A percentile compares a stretch with the other conserved stretches of the same genome.
Conservation (phyloP, 2,113 vertebrate species). For the Chrysemys picta region DNA sequence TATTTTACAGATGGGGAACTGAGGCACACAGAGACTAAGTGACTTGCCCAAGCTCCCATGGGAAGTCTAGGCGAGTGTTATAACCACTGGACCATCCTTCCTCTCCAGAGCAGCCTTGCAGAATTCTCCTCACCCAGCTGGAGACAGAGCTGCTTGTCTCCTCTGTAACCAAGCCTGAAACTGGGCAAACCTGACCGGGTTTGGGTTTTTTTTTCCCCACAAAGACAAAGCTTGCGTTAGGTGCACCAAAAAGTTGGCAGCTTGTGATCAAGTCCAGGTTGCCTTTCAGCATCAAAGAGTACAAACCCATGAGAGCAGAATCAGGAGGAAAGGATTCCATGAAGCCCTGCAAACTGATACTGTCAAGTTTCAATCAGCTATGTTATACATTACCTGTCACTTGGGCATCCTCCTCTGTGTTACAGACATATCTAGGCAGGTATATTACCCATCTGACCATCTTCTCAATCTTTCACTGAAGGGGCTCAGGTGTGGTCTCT, state of each 20-base stretch:
- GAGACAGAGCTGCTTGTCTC: background rate
- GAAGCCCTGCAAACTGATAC: background rate
- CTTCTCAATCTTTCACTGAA: background rate
- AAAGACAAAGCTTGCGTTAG: rapidly evolving
- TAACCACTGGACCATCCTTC: no score
- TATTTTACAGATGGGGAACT: background rate
- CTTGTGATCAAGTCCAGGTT: background rate
- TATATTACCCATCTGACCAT: background rate
- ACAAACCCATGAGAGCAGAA: slow-evolving; percentile 60
- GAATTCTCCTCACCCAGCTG: background rate
- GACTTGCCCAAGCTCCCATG: no score
- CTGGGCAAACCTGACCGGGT: background rate
- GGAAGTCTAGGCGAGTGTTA: no score
- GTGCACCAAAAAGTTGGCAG: rapidly evolving
- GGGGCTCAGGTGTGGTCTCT: no score
- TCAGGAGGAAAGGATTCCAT: background rate
- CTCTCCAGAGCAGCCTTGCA: no score
- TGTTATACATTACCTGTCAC: rapidly evolving
- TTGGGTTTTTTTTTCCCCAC: rapidly evolving
- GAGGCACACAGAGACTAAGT: rapidly evolving
- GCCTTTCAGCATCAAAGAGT: slow-evolving; percentile 7
- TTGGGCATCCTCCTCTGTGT: rapidly evolving
- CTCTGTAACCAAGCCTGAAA: background rate
- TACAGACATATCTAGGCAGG: background rate
- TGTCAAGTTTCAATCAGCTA: rapidly evolving